Evolutionary conservation across 2,888 invertebrate genomes (phyloP), one percentile per base, ranked within the genome.

Genomic region (Aspidiotus rigidus): DNA sequence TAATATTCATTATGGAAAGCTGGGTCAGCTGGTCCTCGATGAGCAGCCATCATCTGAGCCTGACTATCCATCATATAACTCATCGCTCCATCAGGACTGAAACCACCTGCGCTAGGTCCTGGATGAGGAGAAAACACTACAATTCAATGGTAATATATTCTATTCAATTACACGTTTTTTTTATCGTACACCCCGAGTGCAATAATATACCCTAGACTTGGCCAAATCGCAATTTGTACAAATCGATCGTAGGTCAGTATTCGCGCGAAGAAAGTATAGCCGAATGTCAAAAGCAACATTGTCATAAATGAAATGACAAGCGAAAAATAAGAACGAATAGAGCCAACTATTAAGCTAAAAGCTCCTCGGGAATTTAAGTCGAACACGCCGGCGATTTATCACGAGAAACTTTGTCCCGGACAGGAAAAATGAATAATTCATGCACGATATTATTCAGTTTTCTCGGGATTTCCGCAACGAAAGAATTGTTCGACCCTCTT

Each of bases 31-130:
- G 93, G 92, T 78, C 93, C 90, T 84, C 93, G 88, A 84, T 93
- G 93, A 49, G 72, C 72, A 7, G 72, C 71, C 90, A 93, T 92
- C 93, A 93, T 93, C 82, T 92, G 92, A 77, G 86, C 85, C 82
- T 93, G 92, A 76, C 92, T 91, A 82, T 96, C 95, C 93, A 95
- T 94, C 90, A 95, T 95, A 81, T 94, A 93, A 80, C 94, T 93
- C 86, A 93, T 93, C 79, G 90, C 86, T 77, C 91, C 93, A 80
- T 96, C 96, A 75, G 95, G 95, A 82, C 94, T 94, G 84, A 96
- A 96, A 74, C 90, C 90, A 77, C 92, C 93, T 39, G 62, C 69
- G 82, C 92, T 92, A 77, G 94, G 93, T 80, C 93, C 93, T 83
- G 93, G 91, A 81, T 91, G 90, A 76, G 91, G 91, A 79, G 88